Conservation (phyloP, 2,888 invertebrate genomes). For the Bimastos eiseni region DNA sequence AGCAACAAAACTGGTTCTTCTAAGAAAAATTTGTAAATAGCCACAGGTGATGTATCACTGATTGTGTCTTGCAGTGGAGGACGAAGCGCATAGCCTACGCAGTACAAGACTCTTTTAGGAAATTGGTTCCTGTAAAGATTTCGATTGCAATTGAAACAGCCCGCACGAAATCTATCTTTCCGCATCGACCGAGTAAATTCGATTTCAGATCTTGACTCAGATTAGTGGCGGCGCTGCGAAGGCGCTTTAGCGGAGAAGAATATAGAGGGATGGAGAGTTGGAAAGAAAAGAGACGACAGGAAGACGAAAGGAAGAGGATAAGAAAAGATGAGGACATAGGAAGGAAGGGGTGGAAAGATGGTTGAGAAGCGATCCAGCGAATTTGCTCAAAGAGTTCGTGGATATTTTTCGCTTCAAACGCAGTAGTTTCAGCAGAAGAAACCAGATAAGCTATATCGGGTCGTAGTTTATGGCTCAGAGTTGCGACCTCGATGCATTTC, state of each 20-base stretch:
- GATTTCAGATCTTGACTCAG: conserved; percentile 24
- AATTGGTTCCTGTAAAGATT: neutral
- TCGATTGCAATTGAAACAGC: neutral
- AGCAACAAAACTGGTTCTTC: neutral
- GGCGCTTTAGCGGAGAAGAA: neutral
- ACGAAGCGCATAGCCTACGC: neutral
- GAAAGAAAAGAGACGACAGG: neutral
- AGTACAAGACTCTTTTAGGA: neutral
- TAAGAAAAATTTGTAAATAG: neutral
- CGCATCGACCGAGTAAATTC: conserved; percentile 22
- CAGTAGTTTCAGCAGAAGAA: neutral
- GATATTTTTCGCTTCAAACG: conserved; percentile 2
- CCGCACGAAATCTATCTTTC: conserved; percentile 8
- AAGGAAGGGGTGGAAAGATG: neutral
- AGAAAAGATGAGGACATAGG: neutral
- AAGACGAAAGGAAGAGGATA: neutral
- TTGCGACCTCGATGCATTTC: conserved; percentile 5
- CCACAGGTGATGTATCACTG: neutral
- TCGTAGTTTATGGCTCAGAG: neutral
- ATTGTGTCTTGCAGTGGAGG: neutral
- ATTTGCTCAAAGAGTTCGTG: neutral
- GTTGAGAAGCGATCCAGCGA: neutral
- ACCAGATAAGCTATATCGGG: conserved; percentile 18
- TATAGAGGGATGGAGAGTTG: too few relatives aligned
- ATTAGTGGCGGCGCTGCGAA: neutral